These are phyloP conservation scores for Euproctis similis DNA, from an alignment of 2,888 invertebrate species.

Conservation along the genomic window DNA sequence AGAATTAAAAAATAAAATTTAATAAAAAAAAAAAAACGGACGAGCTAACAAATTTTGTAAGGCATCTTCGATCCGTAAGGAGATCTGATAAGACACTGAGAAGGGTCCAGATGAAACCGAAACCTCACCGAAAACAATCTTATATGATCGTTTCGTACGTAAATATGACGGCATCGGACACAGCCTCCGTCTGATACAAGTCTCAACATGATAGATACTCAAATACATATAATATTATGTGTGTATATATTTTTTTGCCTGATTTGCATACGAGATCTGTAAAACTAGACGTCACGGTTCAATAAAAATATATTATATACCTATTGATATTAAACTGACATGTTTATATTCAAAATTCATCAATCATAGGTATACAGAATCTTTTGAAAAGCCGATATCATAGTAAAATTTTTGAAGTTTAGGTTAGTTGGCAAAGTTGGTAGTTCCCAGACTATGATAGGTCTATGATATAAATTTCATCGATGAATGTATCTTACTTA, in stretches of 20 bases:
- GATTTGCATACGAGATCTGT: slow-evolving; percentile 52
- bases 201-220: slow-evolving; percentile 62
- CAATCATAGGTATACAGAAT: no score
- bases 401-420: no score
- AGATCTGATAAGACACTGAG: slow-evolving; percentile 65
- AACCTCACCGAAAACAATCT: slow-evolving; percentile 61
- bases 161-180: slow-evolving; percentile 50
- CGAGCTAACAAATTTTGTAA: slow-evolving; percentile 63
- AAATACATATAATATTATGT: slow-evolving; percentile 31
- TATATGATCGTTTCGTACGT: slow-evolving; percentile 58
- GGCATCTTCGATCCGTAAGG: slow-evolving; percentile 45
- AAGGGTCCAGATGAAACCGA: slow-evolving; percentile 65
- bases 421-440: slow-evolving; percentile 37
- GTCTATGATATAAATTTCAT: slow-evolving; percentile 63
- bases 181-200: slow-evolving; percentile 48
- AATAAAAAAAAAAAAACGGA: no score
- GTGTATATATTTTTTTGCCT: slow-evolving; percentile 43
- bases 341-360: slow-evolving; percentile 43
- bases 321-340: slow-evolving; percentile 36
- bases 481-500: slow-evolving; percentile 44
- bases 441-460: slow-evolving; percentile 52
- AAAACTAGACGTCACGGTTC: slow-evolving; percentile 47
- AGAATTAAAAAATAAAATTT: slow-evolving; percentile 64
- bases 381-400: no score
- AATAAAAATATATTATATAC: slow-evolving; percentile 34